Percentiles rank a stretch among this genome's conserved stretches.
These are phyloP conservation scores for Chaetodon trifascialis DNA, from an alignment of 2,113 vertebrate genomes.

Conservation along the genomic window DNA sequence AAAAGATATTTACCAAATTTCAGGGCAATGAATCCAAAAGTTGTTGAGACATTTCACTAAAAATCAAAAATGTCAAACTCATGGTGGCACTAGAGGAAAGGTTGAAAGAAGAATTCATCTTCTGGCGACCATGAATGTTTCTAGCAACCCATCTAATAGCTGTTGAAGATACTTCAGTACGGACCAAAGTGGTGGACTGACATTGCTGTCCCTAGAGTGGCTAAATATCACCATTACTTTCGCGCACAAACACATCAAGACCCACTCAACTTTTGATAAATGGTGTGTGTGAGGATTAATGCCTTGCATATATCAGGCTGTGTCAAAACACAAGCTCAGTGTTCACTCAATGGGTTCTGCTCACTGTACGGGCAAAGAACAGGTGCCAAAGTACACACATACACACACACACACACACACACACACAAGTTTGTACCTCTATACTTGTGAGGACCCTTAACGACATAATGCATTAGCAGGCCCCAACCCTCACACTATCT, in stretches of 20 bases:
- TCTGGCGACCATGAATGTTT: neutral
- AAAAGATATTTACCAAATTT: neutral
- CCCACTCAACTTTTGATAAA: slow-evolving; percentile 14
- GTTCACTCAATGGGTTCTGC: slow-evolving; percentile 15
- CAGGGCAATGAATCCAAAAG: neutral
- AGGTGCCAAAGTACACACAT: neutral
- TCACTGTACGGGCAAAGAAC: slow-evolving; percentile 22
- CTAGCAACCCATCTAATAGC: neutral
- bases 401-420: neutral
- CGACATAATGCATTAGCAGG: neutral
- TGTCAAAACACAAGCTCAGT: slow-evolving; percentile 32
- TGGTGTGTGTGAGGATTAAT: slow-evolving; percentile 22
- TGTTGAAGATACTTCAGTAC: neutral
- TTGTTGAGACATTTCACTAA: neutral
- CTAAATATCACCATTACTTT: neutral
- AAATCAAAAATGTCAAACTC: neutral
- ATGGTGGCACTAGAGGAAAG: neutral
- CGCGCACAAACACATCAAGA: slow-evolving; percentile 4
- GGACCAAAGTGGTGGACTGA: neutral
- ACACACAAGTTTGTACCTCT: neutral
- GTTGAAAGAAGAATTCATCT: neutral
- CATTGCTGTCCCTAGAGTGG: neutral
- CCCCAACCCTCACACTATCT: neutral
- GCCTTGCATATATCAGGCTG: slow-evolving; percentile 3
- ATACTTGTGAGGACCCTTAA: neutral